Evolutionary conservation across 2,888 invertebrate species (phyloP).

Genomic region (Lithosia quadra): DNA sequence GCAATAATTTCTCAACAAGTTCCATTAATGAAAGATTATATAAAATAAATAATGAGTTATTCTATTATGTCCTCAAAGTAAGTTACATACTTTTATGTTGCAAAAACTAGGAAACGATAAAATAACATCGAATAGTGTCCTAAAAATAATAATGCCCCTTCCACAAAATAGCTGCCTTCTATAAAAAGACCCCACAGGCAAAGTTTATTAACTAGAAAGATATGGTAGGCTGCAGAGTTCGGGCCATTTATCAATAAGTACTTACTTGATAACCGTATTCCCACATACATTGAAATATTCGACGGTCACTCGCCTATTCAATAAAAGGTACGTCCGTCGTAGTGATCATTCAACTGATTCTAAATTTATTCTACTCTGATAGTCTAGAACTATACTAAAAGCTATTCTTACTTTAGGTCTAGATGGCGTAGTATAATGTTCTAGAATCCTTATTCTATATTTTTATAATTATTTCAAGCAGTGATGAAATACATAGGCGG

Average conservation of each 20-base stretch:
- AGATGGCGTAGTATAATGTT: too few relatives aligned
- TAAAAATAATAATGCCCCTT: slow-evolving; percentile 1
- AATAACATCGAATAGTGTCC: background rate
- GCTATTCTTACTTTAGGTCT: too few relatives aligned
- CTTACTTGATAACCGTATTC: slow-evolving; percentile 11
- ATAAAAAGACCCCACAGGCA: slow-evolving; percentile 29
- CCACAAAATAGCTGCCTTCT: slow-evolving; percentile 25
- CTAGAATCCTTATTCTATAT: too few relatives aligned
- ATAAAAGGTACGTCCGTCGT: background rate
- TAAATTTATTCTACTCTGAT: too few relatives aligned
- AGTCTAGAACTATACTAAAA: too few relatives aligned
- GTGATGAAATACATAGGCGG: background rate
- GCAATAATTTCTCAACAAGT: too few relatives aligned
- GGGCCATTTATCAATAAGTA: slow-evolving; percentile 47
- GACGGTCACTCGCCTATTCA: background rate
- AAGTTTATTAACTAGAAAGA: slow-evolving; percentile 57
- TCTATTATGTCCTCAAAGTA: too few relatives aligned
- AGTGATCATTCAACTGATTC: too few relatives aligned
- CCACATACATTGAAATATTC: slow-evolving; percentile 10
- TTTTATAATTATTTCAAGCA: too few relatives aligned
- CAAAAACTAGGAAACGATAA: background rate
- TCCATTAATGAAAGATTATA: too few relatives aligned
- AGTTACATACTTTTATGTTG: too few relatives aligned
- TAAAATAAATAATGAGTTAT: too few relatives aligned
- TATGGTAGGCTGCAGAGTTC: slow-evolving; percentile 35